These are phyloP conservation scores for Xiphophorus maculatus DNA, from an alignment of 2,113 vertebrate genomes.

Conservation along the genomic window DNA sequence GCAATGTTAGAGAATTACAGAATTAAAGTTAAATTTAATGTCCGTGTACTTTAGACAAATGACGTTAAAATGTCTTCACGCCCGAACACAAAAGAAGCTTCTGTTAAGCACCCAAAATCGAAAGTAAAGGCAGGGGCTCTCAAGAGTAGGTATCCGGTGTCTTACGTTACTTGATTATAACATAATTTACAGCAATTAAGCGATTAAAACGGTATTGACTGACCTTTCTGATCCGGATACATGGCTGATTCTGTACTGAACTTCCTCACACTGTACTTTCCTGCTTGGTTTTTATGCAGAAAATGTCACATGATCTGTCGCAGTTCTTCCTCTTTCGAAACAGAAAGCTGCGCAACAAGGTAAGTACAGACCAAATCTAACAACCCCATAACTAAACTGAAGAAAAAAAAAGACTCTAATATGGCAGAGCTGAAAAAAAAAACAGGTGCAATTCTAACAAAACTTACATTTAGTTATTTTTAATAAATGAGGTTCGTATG, in stretches of 20 bases:
- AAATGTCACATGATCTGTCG: slow-evolving; percentile 30
- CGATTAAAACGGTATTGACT: not conserved
- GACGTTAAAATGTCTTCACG: not conserved
- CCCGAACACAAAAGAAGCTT: not conserved
- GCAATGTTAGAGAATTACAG: not conserved
- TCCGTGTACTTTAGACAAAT: not conserved
- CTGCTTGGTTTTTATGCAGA: not conserved
- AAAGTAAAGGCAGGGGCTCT: slow-evolving; percentile 37
- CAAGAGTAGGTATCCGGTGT: fast-evolving
- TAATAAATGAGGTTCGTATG: too few species aligned
- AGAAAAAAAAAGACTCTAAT: too few species aligned
- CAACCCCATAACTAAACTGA: not conserved
- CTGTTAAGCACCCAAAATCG: slow-evolving; percentile 10
- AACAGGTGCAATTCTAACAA: too few species aligned
- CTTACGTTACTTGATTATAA: fast-evolving
- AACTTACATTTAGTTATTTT: too few species aligned
- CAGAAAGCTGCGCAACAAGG: not conserved
- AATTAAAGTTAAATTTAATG: not conserved
- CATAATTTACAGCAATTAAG: not conserved
- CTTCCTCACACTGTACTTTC: not conserved
- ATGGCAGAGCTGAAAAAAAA: too few species aligned
- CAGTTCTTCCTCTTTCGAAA: slow-evolving; percentile 31
- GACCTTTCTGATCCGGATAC: slow-evolving; percentile 18
- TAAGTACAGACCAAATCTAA: not conserved
- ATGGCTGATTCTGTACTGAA: slow-evolving; percentile 3